Base-by-base conservation (phyloP, 2,888 invertebrate species). In the Cephonodes hylas region DNA sequence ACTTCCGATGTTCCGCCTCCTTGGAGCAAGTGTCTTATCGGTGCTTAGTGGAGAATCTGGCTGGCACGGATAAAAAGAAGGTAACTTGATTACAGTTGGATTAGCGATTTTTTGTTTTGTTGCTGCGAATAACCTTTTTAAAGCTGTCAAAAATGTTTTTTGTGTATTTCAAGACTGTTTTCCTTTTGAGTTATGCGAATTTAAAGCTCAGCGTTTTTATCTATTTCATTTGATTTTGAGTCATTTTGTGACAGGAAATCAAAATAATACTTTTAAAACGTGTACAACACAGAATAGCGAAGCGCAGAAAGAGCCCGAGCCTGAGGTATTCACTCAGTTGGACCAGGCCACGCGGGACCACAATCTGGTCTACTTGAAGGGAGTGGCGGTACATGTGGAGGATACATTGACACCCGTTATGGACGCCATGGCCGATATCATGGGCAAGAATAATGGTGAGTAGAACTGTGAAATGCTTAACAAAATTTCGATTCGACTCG, bases 11-110 rank as follows among this genome's bases (percentile, higher is more conserved):
- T 64, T 83, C 87, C 0, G 79, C 85, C 0, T 86, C 88, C 0
- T 69, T 87, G 58, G 89, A 88, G 63, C 88, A 89, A 67, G 85
- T 87, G 10, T 85, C 89, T 0, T 86, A 86, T 62, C 77, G 75
- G 58, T 80, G 80, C 66, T 68, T 88, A 13, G 78, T 88, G 60
- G 85, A 85, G 42, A 85, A 80, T 60, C 67, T 87, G 46, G 79
- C 70, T 22, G 79, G 75, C 25, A 78, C 67, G 60, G 81, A 84
- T 46, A 84, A 77, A 66, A 80, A 71, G 68, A 86, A 86, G 88
- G 89, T 89, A 68, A 60, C 58, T 2, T 0, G 38, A 38, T 5
- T 42, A 15, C 15, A 10, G 1, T 59, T 31, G 18, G 6, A 27
- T 27, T 5, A 4, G 18, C 44, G 1, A 5, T 1, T 13, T 45